Base-by-base conservation (phyloP, 1,140 invertebrate genomes). In the Globodera ellingtonae region DNA sequence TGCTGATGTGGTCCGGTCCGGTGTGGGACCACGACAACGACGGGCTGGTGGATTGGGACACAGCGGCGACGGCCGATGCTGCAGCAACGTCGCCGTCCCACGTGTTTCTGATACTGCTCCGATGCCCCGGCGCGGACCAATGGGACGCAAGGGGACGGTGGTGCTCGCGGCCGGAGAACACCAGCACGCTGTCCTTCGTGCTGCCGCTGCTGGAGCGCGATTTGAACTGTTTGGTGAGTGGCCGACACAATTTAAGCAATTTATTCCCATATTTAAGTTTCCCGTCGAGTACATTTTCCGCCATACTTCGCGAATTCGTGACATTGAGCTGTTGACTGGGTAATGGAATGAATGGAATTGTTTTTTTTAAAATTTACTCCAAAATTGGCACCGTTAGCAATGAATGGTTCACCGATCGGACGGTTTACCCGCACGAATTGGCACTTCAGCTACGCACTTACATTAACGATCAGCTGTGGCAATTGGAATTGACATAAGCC, bases 391-490 rank as follows among this genome's bases (percentile, higher is more conserved):
- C 35, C 7, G n/a, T 44, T 15, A 77, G 75, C 47, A 77, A 77
- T 67, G 79, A 85, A 66, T 85, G 83, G 67, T 82, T 85, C 69
- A 56, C 70, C 3, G 81, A 84, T 52, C 66, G 70, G 9, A 21
- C 9, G 4, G 56, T 78, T 47, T 86, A 78, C 52, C 48, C 70
- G n/a, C 52, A 44, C 9, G 76, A 83, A 71, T 24, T 79, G 44
- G 84, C 79, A n/a, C 46, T 85, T 21, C 74, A 72, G 10, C 52
- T 85, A 48, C 67, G 84, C 56, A 85, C 85, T 24, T 67, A 85
- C 46, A 66, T 85, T 15, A 83, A 85, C 44, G 75, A 85, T 71
- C 56, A 86, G 50, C 50, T 85, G 10, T 85, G 84, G 84, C 83
- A 83, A 70, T 62, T 83, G 79, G 83, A 83, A 15, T 66, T 67